Evolutionary conservation across 1,140 invertebrate genomes (phyloP).

Genomic region (Anastrepha ludens): DNA sequence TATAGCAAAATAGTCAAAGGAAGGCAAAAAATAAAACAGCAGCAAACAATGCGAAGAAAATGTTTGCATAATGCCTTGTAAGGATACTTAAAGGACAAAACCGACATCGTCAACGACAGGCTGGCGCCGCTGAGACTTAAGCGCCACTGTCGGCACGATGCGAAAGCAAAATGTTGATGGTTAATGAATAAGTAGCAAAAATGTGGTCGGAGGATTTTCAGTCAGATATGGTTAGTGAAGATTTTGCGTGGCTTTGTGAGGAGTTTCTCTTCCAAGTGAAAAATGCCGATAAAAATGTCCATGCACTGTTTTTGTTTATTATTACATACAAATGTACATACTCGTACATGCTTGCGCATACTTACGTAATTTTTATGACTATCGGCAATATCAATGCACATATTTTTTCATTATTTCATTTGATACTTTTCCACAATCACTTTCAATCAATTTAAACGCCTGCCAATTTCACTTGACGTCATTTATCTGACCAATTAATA

Average conservation of each 20-base stretch:
- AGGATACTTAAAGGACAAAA: conserved; percentile 29
- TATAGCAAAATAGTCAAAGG: neutral
- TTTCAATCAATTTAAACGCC: no score
- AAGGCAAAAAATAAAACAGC: neutral
- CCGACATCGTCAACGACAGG: neutral
- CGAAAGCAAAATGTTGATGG: neutral
- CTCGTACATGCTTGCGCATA: no score
- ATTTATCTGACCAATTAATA: no score
- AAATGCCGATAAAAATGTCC: no score
- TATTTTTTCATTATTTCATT: no score
- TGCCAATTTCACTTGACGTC: no score
- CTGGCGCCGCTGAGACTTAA: neutral
- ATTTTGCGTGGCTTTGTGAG: neutral
- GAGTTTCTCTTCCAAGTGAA: no score
- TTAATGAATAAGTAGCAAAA: neutral
- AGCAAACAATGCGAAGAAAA: neutral
- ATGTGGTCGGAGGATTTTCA: neutral
- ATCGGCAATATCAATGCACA: no score
- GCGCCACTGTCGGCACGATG: neutral
- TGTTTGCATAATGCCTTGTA: conserved; percentile 16
- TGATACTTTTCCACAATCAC: no score
- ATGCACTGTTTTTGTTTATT: no score
- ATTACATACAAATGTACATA: no score
- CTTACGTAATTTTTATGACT: no score
- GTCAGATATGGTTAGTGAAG: neutral